Evolutionary conservation across 2,797 vertebrate species (phyloP), one percentile per base, ranked within the genome.

Genomic region (Fundulus diaphanus): DNA sequence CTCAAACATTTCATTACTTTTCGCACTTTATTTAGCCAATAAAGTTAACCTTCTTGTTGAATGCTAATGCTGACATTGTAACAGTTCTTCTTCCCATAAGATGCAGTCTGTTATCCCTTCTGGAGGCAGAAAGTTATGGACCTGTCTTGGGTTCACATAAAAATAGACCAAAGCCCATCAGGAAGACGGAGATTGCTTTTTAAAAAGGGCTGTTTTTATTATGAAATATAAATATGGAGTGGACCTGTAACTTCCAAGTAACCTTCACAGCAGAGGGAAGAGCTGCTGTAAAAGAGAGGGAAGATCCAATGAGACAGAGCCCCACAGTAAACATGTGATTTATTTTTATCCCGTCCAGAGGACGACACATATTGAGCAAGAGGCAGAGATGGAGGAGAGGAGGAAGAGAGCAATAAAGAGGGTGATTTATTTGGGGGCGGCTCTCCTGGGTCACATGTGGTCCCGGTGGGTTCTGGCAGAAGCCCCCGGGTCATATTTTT

Each of bases 401-500:
- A 56, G 72, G 81, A 86, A 84, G 78, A 72, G 82, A 86, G 88
- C 88, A 90, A 94, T 95, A 94, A 94, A 94, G 81, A 72, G 33
- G 72, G 59, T 88, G 94, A 95, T 95, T 95, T 95, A 95, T 94
- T 84, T 49, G 85, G 85, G 89, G 88, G 90, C 89, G 87, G 85
- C 77, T 85, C 88, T 92, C 87, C 71, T 88, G 89, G 93, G 94
- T 93, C 93, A 93, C 88, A 86, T 78, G 77, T 85, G 90, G 90
- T 94, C 93, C 89, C 82, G 80, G 33, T 63, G 84, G 88, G 93
- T 86, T 86, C 73, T 86, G 90, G 81, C 89, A 92, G 88, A 78
- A 90, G 83, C 87, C 90, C 90, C 86, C 78, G 76, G 93, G 93
- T 94, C 94, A 89, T 94, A 94, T 94, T 94, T 94, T 93, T 92